A percentile compares a stretch with the other conserved stretches of the same genome.
phyloP scores from a whole-genome alignment of 2,797 vertebrate genomes.

The Eurystomus glaucurus region DNA sequence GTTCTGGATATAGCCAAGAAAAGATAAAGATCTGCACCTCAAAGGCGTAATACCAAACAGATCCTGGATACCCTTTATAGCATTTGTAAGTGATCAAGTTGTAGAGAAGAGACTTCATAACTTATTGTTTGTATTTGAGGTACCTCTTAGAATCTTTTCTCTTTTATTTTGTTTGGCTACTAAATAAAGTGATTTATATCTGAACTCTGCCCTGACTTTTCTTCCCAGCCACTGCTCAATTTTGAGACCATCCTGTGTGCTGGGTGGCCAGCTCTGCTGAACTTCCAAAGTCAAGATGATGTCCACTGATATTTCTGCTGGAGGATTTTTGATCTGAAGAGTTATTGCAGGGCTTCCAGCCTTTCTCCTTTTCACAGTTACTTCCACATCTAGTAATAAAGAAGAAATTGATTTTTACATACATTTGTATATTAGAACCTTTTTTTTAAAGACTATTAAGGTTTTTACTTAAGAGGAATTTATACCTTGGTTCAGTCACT shows the following conservation, averaged over 20 bases:
- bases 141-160: conserved; percentile 75
- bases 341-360: conserved; percentile 87
- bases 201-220: conserved; percentile 71
- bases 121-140: background rate
- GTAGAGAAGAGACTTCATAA: background rate
- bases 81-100: background rate
- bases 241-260: conserved; percentile 74
- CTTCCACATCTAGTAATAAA: conserved; percentile 49
- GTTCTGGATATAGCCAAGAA: background rate
- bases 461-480: background rate
- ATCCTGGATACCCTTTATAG: background rate
- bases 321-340: conserved; percentile 75
- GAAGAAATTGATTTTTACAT: background rate
- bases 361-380: conserved; percentile 77
- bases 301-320: conserved; percentile 86
- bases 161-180: conserved; percentile 87
- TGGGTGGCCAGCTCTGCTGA: conserved; percentile 78
- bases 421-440: background rate
- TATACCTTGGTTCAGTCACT: background rate
- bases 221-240: conserved; percentile 86
- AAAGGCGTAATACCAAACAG: background rate
- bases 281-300: conserved; percentile 87
- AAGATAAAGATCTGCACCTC: background rate
- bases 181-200: conserved; percentile 76
- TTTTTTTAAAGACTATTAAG: background rate